Evolutionary conservation across 1,140 invertebrate species (phyloP).

Genomic region (Xylocopa sonorina): DNA sequence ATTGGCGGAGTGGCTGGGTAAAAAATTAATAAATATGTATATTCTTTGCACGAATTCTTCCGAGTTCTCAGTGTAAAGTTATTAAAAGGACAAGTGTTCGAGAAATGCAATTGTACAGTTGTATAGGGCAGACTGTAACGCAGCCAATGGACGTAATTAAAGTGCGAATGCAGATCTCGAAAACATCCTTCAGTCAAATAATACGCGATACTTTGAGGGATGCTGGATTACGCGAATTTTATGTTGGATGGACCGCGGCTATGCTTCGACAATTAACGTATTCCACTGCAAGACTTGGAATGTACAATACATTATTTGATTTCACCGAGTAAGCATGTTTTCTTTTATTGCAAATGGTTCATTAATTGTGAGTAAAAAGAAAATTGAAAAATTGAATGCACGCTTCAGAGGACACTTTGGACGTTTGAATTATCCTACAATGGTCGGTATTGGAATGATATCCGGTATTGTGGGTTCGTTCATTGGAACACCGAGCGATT

Average conservation of each 20-base stretch:
- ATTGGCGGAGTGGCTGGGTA: slow-evolving; percentile 66
- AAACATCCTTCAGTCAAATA: slow-evolving; percentile 74
- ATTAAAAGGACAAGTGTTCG: too few relatives aligned
- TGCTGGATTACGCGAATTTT: slow-evolving; percentile 84
- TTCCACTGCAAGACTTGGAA: slow-evolving; percentile 86
- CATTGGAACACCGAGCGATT: slow-evolving; percentile 65
- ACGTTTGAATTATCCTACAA: slow-evolving; percentile 53
- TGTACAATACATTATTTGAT: slow-evolving; percentile 85
- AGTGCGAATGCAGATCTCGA: slow-evolving; percentile 87
- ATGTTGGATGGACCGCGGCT: slow-evolving; percentile 85
- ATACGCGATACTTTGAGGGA: slow-evolving; percentile 78
- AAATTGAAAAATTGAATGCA: neutral
- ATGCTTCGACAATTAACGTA: slow-evolving; percentile 87
- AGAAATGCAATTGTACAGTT: neutral
- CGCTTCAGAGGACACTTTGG: slow-evolving; percentile 47
- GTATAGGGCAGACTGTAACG: slow-evolving; percentile 83
- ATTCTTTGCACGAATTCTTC: too few relatives aligned
- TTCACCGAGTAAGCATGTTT: slow-evolving; percentile 31
- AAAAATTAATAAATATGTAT: slow-evolving; percentile 10
- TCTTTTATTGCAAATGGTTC: too few relatives aligned
- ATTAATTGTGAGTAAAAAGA: too few relatives aligned
- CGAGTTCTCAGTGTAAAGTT: too few relatives aligned
- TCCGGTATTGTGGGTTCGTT: slow-evolving; percentile 57
- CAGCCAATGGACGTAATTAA: slow-evolving; percentile 87
- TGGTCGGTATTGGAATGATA: slow-evolving; percentile 58